phyloP scores from a whole-genome alignment of 2,797 vertebrate genomes.

The Pantherophis alleghaniensis region DNA sequence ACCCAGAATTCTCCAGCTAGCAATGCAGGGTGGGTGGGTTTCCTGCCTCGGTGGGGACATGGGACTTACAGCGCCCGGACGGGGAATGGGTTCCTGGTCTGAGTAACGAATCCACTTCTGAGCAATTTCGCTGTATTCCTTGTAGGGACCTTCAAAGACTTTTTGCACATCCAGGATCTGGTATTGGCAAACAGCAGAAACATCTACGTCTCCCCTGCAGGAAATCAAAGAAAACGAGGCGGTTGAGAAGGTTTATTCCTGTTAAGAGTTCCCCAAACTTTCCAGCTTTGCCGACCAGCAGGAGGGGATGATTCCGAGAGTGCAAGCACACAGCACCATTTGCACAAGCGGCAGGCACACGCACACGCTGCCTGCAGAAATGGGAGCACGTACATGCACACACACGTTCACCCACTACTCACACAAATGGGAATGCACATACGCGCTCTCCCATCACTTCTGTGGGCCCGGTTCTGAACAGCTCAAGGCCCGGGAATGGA shows the following conservation, averaged over 20 bases:
- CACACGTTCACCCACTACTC: too few species aligned
- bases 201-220: constrained; percentile 88
- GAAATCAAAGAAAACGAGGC: not conserved
- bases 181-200: constrained; percentile 92
- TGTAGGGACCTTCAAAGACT: constrained; percentile 91
- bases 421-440: too few species aligned
- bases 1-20: not conserved
- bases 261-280: not conserved
- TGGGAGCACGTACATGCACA: rapidly evolving
- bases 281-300: too few species aligned
- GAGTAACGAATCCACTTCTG: constrained; percentile 90
- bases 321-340: too few species aligned
- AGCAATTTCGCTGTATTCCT: constrained; percentile 87
- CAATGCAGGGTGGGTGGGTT: too few species aligned
- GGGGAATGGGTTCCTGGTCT: constrained; percentile 80
- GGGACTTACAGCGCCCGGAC: constrained; percentile 88
- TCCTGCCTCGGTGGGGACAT: rapidly evolving
- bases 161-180: constrained; percentile 85
- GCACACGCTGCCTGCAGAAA: too few species aligned
- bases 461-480: too few species aligned
- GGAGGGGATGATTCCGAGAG: too few species aligned
- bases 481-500: too few species aligned
- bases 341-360: too few species aligned
- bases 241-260: not conserved
- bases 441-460: too few species aligned